Conservation (phyloP, 1,140 invertebrate genomes). For the Cryptotermes secundus region DNA sequence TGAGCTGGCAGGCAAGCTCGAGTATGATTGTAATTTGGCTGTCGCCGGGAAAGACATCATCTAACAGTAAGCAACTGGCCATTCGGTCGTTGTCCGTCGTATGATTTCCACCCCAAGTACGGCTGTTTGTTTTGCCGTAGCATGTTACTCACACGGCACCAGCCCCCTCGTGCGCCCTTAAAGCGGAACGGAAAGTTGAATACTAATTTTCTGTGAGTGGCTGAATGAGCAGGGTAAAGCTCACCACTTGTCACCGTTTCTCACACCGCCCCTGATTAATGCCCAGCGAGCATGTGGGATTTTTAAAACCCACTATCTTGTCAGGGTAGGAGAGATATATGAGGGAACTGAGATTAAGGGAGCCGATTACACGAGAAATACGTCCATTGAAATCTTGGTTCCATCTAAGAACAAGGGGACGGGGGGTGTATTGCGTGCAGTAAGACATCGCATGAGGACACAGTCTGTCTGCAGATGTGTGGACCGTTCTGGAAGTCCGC, state of each 20-base stretch:
- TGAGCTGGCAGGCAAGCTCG: background rate
- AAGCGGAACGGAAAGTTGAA: background rate
- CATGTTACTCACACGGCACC: background rate
- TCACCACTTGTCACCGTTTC: background rate
- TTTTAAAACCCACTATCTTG: background rate
- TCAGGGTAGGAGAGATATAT: background rate
- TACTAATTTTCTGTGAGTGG: background rate
- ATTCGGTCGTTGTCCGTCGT: background rate
- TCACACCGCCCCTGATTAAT: conserved; percentile 4
- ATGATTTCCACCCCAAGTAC: background rate
- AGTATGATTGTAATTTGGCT: background rate
- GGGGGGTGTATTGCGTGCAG: background rate
- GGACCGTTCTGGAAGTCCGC: background rate
- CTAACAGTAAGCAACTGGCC: background rate
- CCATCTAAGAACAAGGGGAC: too few relatives aligned
- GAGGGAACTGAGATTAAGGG: background rate
- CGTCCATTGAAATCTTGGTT: background rate
- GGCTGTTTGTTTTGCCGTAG: background rate
- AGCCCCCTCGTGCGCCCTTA: background rate
- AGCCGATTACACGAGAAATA: background rate
- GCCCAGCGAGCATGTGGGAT: background rate
- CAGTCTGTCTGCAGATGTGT: background rate
- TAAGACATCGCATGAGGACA: background rate
- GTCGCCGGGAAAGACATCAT: background rate
- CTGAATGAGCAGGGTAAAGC: background rate